Evolutionary conservation across 2,113 vertebrate species (phyloP).

Genomic region (Ceyx cyanopectus): DNA sequence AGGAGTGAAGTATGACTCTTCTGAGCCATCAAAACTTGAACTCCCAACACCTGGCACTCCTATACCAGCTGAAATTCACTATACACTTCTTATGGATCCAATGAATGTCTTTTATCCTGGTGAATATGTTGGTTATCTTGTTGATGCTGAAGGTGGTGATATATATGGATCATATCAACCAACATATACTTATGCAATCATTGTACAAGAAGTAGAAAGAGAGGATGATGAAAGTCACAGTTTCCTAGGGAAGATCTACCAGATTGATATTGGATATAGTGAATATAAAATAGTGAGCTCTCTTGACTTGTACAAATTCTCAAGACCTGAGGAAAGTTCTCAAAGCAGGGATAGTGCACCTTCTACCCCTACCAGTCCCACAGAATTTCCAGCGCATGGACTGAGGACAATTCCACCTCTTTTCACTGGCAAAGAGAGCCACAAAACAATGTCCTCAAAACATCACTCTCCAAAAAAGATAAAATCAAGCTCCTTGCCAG

Average conservation of each 20-base stretch:
- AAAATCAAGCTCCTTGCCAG: slow-evolving; percentile 88
- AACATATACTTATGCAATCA: slow-evolving; percentile 97
- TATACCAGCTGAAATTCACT: slow-evolving; percentile 97
- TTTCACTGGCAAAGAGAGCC: slow-evolving; percentile 88
- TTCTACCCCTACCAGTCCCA: slow-evolving; percentile 90
- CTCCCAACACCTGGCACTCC: slow-evolving; percentile 96
- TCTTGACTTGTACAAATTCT: slow-evolving; percentile 98
- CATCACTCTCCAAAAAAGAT: slow-evolving; percentile 90
- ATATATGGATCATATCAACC: slow-evolving; percentile 96
- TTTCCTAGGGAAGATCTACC: slow-evolving; percentile 95
- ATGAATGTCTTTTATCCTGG: slow-evolving; percentile 99
- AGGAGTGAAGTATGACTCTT: slow-evolving; percentile 97
- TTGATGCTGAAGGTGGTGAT: slow-evolving; percentile 97
- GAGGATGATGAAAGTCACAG: slow-evolving; percentile 88
- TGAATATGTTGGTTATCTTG: slow-evolving; percentile 97
- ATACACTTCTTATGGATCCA: slow-evolving; percentile 98
- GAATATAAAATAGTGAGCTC: slow-evolving; percentile 99
- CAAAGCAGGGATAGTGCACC: slow-evolving; percentile 87
- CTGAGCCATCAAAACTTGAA: slow-evolving; percentile 96
- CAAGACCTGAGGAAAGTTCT: slow-evolving; percentile 92
- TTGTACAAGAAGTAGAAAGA: slow-evolving; percentile 97
- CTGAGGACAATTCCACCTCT: slow-evolving; percentile 84
- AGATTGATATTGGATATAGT: slow-evolving; percentile 98
- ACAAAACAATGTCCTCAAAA: slow-evolving; percentile 86
- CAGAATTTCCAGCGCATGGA: slow-evolving; percentile 84